phyloP scores from a whole-genome alignment of 1,140 invertebrate genomes.

The Tetranychus cinnabarinus region DNA sequence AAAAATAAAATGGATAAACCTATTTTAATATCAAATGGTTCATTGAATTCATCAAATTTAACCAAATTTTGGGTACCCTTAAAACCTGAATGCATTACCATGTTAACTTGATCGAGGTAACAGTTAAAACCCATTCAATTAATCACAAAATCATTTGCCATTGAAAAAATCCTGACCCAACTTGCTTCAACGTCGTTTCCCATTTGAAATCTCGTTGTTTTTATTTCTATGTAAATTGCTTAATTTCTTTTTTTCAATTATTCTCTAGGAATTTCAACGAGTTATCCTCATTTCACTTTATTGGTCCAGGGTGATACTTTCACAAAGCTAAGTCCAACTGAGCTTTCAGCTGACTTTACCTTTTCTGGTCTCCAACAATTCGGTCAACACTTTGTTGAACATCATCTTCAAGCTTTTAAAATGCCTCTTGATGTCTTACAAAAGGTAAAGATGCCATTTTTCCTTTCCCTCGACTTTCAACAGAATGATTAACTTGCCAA shows the following conservation, averaged over 20 bases:
- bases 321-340: slow-evolving; percentile 60
- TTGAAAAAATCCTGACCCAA: too few species aligned
- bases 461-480: too few species aligned
- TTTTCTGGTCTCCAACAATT: slow-evolving; percentile 83
- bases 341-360: slow-evolving; percentile 71
- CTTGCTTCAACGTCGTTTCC: too few species aligned
- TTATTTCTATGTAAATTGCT: background rate
- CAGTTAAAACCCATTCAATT: too few species aligned
- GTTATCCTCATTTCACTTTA: slow-evolving; percentile 56
- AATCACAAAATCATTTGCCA: too few species aligned
- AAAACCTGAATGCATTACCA: too few species aligned
- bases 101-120: too few species aligned
- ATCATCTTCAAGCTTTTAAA: slow-evolving; percentile 47
- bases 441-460: slow-evolving; percentile 34
- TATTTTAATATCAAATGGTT: too few species aligned
- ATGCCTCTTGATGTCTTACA: slow-evolving; percentile 59
- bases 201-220: too few species aligned
- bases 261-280: background rate
- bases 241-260: background rate
- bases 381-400: slow-evolving; percentile 69
- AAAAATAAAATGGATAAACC: too few species aligned
- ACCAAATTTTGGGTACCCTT: too few species aligned
- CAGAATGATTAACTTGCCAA: background rate
- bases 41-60: too few species aligned
- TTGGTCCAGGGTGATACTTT: slow-evolving; percentile 55